Evolutionary conservation across 2,888 invertebrate genomes (phyloP).

Genomic region (Lasioglossum zephyrum): DNA sequence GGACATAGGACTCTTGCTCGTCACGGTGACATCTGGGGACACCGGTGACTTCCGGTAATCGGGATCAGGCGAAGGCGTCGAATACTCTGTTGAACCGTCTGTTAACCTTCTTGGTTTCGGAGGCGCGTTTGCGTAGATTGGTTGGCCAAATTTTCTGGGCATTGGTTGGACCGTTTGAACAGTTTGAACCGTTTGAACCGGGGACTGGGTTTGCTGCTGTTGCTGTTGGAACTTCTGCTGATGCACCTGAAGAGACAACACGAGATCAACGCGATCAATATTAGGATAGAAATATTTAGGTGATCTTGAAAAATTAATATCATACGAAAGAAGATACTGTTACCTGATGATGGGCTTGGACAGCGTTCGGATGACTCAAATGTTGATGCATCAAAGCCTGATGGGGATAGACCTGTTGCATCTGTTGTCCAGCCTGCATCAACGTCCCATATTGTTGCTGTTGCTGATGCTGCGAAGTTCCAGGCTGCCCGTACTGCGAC

Average conservation of each 20-base stretch:
- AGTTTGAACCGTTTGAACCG: conserved; percentile 55
- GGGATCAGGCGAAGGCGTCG: conserved; percentile 87
- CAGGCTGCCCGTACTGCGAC: conserved; percentile 72
- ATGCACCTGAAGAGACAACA: conserved; percentile 23
- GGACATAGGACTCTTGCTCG: conserved; percentile 76
- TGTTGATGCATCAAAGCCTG: conserved; percentile 72
- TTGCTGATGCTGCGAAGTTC: conserved; percentile 68
- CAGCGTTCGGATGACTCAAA: conserved; percentile 56
- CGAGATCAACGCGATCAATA: no score
- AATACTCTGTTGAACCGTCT: conserved; percentile 88
- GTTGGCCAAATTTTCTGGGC: conserved; percentile 86
- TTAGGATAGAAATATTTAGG: no score
- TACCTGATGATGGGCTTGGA: conserved; percentile 30
- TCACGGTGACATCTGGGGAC: conserved; percentile 73
- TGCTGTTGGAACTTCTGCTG: conserved; percentile 61
- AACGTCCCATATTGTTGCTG: conserved; percentile 60
- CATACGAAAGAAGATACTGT: neutral
- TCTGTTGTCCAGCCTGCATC: conserved; percentile 56
- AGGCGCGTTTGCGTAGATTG: conserved; percentile 95
- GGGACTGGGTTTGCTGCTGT: conserved; percentile 44
- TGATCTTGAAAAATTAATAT: neutral
- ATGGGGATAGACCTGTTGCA: conserved; percentile 67
- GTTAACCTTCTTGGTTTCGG: conserved; percentile 93
- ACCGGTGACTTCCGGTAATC: conserved; percentile 78
- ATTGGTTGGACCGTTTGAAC: conserved; percentile 78